phyloP scores from a whole-genome alignment of 2,888 invertebrate genomes.

The Zygothrica quintamaculata region DNA sequence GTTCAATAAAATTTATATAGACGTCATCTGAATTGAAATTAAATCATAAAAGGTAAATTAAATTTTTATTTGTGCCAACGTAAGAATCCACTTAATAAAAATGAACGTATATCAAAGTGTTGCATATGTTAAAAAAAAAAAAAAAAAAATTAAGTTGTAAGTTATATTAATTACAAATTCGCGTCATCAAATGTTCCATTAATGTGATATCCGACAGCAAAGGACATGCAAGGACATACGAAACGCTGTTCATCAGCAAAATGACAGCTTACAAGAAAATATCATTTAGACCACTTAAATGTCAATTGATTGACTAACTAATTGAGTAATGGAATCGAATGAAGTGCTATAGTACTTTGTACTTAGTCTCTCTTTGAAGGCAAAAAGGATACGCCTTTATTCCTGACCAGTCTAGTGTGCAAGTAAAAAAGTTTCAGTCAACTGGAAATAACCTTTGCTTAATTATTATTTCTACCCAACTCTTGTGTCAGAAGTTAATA shows the following conservation, averaged over 20 bases:
- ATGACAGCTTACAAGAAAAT: conserved; percentile 64
- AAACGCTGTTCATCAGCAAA: conserved; percentile 14
- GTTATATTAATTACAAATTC: conserved; percentile 43
- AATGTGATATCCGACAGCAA: conserved; percentile 28
- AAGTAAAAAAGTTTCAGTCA: no score
- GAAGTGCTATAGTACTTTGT: neutral
- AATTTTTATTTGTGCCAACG: conserved; percentile 37
- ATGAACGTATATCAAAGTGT: conserved; percentile 11
- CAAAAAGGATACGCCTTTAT: no score
- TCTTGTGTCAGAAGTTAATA: no score
- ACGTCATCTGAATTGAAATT: conserved; percentile 16
- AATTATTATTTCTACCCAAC: no score
- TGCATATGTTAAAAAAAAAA: conserved; percentile 13
- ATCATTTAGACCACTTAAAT: conserved; percentile 51
- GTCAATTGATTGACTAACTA: conserved; percentile 29
- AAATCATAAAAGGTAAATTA: conserved; percentile 57
- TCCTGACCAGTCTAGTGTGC: no score
- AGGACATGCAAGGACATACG: conserved; percentile 11
- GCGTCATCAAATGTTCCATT: conserved; percentile 35
- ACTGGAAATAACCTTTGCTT: no score
- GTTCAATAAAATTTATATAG: conserved; percentile 27
- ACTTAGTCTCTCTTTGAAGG: neutral
- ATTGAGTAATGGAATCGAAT: conserved; percentile 41
- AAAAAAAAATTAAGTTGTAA: no score
- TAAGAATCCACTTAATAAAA: conserved; percentile 3